These are phyloP conservation scores for Brachyhypopomus occidentalis DNA, from an alignment of 2,113 vertebrate species.

Conservation along the genomic window DNA sequence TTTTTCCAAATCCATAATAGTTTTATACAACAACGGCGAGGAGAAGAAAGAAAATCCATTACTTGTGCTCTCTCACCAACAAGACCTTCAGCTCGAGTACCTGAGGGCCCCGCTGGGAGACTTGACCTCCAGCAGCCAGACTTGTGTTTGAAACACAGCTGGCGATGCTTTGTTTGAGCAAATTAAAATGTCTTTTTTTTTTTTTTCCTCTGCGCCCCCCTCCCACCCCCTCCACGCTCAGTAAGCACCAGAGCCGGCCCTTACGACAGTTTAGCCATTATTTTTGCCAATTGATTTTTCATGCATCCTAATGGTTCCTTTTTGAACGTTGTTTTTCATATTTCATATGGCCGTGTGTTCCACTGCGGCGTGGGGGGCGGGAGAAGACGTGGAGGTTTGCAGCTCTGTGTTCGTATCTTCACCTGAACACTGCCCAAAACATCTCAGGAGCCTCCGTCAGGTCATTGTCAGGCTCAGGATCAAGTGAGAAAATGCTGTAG, in stretches of 20 bases:
- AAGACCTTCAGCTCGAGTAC: slow-evolving; percentile 86
- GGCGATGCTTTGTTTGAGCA: slow-evolving; percentile 74
- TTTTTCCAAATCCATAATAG: slow-evolving; percentile 77
- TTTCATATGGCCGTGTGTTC: not conserved
- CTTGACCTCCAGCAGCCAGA: slow-evolving; percentile 80
- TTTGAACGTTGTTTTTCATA: slow-evolving; percentile 31
- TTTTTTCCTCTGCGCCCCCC: no score
- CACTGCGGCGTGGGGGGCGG: not conserved
- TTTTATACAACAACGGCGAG: slow-evolving; percentile 75
- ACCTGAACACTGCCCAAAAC: not conserved
- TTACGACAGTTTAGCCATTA: slow-evolving; percentile 52
- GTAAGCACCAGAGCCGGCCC: slow-evolving; percentile 65
- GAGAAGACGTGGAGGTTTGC: not conserved
- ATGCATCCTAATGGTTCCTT: slow-evolving; percentile 24
- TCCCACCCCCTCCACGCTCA: slow-evolving; percentile 57
- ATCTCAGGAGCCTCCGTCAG: no score
- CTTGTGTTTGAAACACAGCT: slow-evolving; percentile 73
- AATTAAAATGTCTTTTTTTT: slow-evolving; percentile 71
- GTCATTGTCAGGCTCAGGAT: no score
- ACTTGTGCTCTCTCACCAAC: slow-evolving; percentile 83
- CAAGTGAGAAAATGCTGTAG: no score
- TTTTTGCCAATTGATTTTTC: slow-evolving; percentile 54
- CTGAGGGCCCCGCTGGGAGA: slow-evolving; percentile 73
- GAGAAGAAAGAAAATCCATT: slow-evolving; percentile 82
- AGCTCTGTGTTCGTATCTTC: not conserved